These are phyloP conservation scores for Seira sanloemensis DNA, from an alignment of 2,888 invertebrate species.

Conservation along the genomic window DNA sequence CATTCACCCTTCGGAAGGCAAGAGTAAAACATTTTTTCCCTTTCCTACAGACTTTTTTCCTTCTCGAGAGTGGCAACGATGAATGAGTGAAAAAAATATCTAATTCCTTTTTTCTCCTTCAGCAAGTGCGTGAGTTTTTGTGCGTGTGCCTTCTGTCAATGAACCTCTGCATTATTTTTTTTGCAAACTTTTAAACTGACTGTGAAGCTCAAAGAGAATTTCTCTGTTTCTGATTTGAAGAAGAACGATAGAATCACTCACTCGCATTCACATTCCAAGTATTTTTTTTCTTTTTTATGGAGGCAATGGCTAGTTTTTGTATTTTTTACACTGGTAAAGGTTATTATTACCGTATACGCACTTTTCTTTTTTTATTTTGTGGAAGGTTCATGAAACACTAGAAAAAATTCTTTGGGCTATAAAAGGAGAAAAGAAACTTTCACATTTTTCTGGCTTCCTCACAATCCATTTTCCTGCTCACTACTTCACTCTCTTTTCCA, in stretches of 20 bases:
- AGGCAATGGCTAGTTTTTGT: neutral
- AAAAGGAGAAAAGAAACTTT: neutral
- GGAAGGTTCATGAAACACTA: slow-evolving; percentile 10
- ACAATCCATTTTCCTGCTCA: slow-evolving; percentile 10
- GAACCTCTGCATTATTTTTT: neutral
- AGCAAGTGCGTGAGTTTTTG: slow-evolving; percentile 11
- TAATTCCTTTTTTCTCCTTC: neutral
- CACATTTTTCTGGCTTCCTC: neutral
- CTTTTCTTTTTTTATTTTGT: slow-evolving; percentile 13
- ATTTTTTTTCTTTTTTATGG: neutral
- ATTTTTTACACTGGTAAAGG: too few relatives aligned
- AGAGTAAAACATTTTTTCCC: neutral
- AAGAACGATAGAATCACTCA: slow-evolving; percentile 8
- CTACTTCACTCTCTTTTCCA: neutral
- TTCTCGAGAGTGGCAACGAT: neutral
- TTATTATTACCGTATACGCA: slow-evolving; percentile 3
- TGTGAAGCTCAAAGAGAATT: neutral
- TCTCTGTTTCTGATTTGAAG: neutral
- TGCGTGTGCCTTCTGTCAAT: slow-evolving; percentile 5
- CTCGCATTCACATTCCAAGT: neutral
- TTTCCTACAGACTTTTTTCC: neutral
- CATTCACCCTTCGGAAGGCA: slow-evolving; percentile 15
- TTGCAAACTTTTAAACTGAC: neutral
- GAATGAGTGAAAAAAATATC: neutral
- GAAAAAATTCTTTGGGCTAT: neutral